These are phyloP conservation scores for Caenorhabditis imperialis DNA, from an alignment of 2,888 invertebrate species.

Conservation along the genomic window DNA sequence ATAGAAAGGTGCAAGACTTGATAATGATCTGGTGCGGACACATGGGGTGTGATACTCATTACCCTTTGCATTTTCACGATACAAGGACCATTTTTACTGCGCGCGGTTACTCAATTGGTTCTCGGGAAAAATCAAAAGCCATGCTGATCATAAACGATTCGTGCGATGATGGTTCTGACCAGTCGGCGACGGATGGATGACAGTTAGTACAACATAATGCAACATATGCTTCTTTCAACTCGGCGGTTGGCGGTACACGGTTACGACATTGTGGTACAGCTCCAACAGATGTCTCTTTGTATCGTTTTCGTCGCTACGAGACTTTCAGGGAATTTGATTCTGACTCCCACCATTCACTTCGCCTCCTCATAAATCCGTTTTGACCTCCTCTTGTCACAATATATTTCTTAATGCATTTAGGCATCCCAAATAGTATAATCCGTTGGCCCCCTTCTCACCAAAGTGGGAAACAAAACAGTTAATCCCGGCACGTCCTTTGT, in stretches of 20 bases:
- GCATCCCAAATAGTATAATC: too few species aligned
- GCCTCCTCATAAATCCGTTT: conserved; percentile 23
- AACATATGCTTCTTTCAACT: conserved; percentile 1
- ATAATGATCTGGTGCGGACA: neutral
- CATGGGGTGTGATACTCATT: conserved; percentile 12
- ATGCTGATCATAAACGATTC: conserved; percentile 5
- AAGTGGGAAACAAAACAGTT: too few species aligned
- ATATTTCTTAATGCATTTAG: too few species aligned
- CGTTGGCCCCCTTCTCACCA: too few species aligned
- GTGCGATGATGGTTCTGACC: conserved; percentile 10
- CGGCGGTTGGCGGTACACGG: too few species aligned
- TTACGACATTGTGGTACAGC: conserved; percentile 2
- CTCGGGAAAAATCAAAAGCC: neutral
- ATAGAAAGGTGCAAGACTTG: conserved; percentile 3
- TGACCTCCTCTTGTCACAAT: too few species aligned
- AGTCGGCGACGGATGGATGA: too few species aligned
- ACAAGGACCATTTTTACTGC: neutral
- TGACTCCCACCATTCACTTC: conserved; percentile 13
- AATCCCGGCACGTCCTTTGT: too few species aligned
- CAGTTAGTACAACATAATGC: conserved; percentile 15
- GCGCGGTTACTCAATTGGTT: neutral
- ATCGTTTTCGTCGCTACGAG: neutral
- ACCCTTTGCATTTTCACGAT: neutral
- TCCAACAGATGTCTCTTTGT: conserved; percentile 12
- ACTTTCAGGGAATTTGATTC: neutral